These are phyloP conservation scores for Peromyscus eremicus DNA, from an alignment of 2,797 vertebrate genomes.

Conservation along the genomic window DNA sequence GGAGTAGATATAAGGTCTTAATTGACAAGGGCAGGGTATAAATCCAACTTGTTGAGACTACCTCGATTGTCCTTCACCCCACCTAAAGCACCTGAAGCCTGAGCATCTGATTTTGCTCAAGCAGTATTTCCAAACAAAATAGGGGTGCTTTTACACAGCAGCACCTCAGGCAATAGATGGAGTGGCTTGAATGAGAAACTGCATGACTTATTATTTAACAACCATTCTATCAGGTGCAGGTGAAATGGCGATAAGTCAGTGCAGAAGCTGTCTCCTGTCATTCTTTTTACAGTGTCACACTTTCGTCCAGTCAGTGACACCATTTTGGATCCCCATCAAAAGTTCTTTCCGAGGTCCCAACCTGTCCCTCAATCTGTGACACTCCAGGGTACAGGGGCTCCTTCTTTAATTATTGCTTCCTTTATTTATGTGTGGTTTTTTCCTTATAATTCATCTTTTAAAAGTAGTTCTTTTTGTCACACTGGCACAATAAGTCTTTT, in stretches of 20 bases:
- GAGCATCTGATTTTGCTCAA: neutral
- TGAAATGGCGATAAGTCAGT: neutral
- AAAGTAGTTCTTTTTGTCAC: neutral
- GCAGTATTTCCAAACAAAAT: neutral
- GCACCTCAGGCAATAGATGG: neutral
- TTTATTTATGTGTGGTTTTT: neutral
- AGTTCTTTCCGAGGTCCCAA: neutral
- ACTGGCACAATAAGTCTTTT: constrained; percentile 10
- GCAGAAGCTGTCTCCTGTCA: neutral
- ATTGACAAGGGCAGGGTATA: neutral
- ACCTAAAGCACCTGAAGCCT: neutral
- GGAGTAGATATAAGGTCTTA: neutral
- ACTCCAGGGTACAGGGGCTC: neutral
- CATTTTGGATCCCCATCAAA: neutral
- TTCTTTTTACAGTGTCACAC: neutral
- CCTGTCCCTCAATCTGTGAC: neutral
- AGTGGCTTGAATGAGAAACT: neutral
- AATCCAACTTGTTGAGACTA: neutral
- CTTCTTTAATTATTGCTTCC: neutral
- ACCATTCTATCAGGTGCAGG: neutral
- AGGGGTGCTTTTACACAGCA: neutral
- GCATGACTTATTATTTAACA: neutral
- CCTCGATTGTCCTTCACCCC: neutral
- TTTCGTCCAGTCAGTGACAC: neutral
- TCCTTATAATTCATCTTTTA: constrained; percentile 3